Percentiles rank a stretch among this genome's conserved stretches.
phyloP scores from a whole-genome alignment of 1,140 invertebrate species.

The Eubasilissa regina region DNA sequence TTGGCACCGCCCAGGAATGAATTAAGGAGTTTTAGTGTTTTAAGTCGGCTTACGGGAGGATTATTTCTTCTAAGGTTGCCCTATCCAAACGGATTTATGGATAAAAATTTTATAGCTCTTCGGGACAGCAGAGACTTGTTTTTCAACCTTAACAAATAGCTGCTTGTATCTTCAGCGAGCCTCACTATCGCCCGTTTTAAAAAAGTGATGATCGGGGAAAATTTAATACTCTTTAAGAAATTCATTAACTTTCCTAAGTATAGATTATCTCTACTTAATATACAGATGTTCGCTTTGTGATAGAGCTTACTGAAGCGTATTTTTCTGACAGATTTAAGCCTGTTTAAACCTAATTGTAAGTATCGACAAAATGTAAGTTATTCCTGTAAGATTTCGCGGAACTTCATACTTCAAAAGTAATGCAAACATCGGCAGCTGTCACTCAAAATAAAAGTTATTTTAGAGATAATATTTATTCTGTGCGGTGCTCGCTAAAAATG shows the following conservation, averaged over 20 bases:
- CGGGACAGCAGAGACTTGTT: slow-evolving; percentile 31
- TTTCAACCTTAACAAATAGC: slow-evolving; percentile 44
- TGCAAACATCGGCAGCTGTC: no score
- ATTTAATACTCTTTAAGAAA: slow-evolving; percentile 43
- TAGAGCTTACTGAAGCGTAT: slow-evolving; percentile 17
- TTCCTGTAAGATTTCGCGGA: no score
- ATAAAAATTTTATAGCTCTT: slow-evolving; percentile 34
- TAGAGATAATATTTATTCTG: no score
- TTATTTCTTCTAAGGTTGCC: slow-evolving; percentile 46
- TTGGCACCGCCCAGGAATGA: slow-evolving; percentile 19
- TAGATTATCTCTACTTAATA: slow-evolving; percentile 32
- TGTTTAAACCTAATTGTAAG: neutral
- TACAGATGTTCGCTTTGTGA: slow-evolving; percentile 23
- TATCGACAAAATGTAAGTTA: no score
- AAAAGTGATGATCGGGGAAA: slow-evolving; percentile 34
- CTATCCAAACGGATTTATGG: slow-evolving; percentile 38
- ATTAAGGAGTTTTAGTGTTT: slow-evolving; percentile 20
- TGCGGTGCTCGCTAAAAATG: no score
- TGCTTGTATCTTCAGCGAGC: slow-evolving; percentile 18
- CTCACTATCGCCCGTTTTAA: slow-evolving; percentile 17
- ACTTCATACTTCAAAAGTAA: no score
- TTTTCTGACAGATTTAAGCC: slow-evolving; percentile 1
- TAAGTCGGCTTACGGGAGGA: slow-evolving; percentile 38
- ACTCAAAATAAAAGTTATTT: no score
- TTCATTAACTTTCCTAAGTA: slow-evolving; percentile 36